Evolutionary conservation across 2,797 vertebrate species (phyloP).

Genomic region (Myripristis jacobus): DNA sequence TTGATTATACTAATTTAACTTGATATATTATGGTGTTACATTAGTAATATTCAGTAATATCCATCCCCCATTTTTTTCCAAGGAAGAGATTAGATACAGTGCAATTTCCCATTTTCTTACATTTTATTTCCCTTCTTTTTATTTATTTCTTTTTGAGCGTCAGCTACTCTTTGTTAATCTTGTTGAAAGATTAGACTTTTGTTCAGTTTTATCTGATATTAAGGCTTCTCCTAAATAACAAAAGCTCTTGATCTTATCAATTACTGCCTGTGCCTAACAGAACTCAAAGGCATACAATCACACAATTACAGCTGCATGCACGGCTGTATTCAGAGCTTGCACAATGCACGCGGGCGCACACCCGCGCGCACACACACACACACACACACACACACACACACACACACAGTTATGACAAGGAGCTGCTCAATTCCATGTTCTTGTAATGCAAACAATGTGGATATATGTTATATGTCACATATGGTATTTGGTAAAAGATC

Average conservation of each 20-base stretch:
- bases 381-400: slow-evolving; percentile 1
- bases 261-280: slow-evolving; percentile 53
- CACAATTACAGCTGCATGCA: slow-evolving; percentile 33
- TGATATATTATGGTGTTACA: slow-evolving; percentile 60
- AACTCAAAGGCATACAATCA: slow-evolving; percentile 51
- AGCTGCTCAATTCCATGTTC: slow-evolving; percentile 1
- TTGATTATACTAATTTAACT: slow-evolving; percentile 67
- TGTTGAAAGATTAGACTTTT: slow-evolving; percentile 78
- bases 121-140: slow-evolving; percentile 15
- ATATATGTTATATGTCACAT: slow-evolving; percentile 1
- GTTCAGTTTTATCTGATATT: slow-evolving; percentile 75
- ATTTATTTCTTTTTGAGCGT: slow-evolving; percentile 58
- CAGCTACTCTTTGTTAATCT: slow-evolving; percentile 74
- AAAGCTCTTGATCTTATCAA: slow-evolving; percentile 79
- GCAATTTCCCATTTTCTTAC: slow-evolving; percentile 56
- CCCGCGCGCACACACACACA: slow-evolving; percentile 6
- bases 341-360: no score
- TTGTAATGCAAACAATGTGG: slow-evolving; percentile 23
- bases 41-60: slow-evolving; percentile 74
- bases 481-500: not conserved
- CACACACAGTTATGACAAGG: slow-evolving; percentile 8
- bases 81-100: slow-evolving; percentile 70
- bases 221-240: slow-evolving; percentile 78
- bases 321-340: slow-evolving; percentile 30
- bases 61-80: slow-evolving; percentile 65